A percentile compares a stretch with the other conserved stretches of the same genome.
phyloP scores from a whole-genome alignment of 2,797 vertebrate species.

The Cuniculus paca region DNA sequence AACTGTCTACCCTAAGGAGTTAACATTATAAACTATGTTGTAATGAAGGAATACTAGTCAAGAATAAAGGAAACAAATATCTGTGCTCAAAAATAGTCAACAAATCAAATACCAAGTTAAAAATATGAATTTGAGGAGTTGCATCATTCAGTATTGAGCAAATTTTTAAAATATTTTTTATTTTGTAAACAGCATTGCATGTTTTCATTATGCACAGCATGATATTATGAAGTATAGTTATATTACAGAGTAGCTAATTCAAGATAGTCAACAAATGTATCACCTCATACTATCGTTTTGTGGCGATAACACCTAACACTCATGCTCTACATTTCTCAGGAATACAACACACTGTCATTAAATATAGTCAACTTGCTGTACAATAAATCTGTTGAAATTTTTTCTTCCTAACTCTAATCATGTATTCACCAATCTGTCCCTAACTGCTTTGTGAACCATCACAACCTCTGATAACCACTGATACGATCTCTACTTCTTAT shows the following conservation, averaged over 20 bases:
- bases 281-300: background rate
- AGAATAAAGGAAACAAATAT: background rate
- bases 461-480: background rate
- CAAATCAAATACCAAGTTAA: constrained; percentile 6
- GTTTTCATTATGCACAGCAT: background rate
- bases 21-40: background rate
- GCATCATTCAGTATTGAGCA: background rate
- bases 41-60: background rate
- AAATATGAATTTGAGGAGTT: background rate
- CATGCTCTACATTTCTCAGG: background rate
- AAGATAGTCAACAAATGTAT: background rate
- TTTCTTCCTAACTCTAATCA: background rate
- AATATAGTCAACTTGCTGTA: background rate
- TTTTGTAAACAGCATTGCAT: background rate
- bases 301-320: background rate
- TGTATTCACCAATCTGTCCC: background rate
- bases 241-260: background rate
- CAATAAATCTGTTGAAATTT: background rate
- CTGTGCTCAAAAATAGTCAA: background rate
- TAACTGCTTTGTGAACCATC: background rate
- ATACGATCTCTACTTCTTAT: background rate
- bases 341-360: background rate
- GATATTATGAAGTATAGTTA: background rate
- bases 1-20: background rate
- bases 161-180: background rate